Evolutionary conservation across 2,888 invertebrate species (phyloP).

Genomic region (Anticlea derivata): DNA sequence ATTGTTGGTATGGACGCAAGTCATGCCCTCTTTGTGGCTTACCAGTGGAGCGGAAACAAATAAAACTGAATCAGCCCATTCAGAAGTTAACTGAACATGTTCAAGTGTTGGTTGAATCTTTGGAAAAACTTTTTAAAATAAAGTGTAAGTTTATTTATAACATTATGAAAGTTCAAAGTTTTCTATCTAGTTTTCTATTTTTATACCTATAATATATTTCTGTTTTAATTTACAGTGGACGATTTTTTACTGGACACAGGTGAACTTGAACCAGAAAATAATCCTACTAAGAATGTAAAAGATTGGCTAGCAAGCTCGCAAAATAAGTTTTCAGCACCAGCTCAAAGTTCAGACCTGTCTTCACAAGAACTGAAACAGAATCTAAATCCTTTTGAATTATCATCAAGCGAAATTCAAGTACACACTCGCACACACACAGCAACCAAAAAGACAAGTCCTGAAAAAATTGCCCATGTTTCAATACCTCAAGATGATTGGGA

Average conservation of each 20-base stretch:
- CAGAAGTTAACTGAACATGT: slow-evolving; percentile 57
- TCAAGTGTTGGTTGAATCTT: slow-evolving; percentile 50
- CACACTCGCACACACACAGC: slow-evolving; percentile 59
- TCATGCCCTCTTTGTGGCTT: slow-evolving; percentile 58
- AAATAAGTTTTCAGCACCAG: slow-evolving; percentile 69
- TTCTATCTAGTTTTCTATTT: too few relatives aligned
- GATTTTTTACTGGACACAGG: slow-evolving; percentile 51
- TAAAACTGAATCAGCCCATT: slow-evolving; percentile 57
- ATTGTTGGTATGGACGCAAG: slow-evolving; percentile 61
- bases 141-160: slow-evolving; percentile 70
- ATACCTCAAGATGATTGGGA: slow-evolving; percentile 72
- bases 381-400: slow-evolving; percentile 44
- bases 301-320: slow-evolving; percentile 71
- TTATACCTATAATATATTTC: neutral
- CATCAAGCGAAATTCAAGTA: slow-evolving; percentile 59
- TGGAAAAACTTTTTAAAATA: slow-evolving; percentile 61
- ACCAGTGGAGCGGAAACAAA: slow-evolving; percentile 48
- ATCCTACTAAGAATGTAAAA: slow-evolving; percentile 64
- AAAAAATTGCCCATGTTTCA: slow-evolving; percentile 49
- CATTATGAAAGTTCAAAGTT: too few relatives aligned
- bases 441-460: slow-evolving; percentile 47
- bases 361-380: slow-evolving; percentile 45
- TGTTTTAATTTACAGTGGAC: slow-evolving; percentile 56
- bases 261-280: slow-evolving; percentile 46
- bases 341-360: slow-evolving; percentile 51